A percentile compares a stretch with the other conserved stretches of the same genome.
Evolutionary conservation across 2,888 invertebrate species (phyloP).

Genomic region (Coleophora deauratella): DNA sequence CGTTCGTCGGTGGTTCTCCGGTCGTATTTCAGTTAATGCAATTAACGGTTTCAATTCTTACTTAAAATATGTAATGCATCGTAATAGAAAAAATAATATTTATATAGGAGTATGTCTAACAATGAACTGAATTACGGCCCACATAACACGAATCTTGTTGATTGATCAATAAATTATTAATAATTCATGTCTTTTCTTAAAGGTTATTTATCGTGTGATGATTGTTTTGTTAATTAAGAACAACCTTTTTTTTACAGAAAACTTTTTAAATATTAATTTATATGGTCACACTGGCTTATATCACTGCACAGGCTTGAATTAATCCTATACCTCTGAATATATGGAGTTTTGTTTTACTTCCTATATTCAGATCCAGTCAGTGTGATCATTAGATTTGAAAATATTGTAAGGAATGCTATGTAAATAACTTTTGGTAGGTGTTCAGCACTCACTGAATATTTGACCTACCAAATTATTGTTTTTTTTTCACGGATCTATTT

Average conservation of each 20-base stretch:
- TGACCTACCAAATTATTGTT: slow-evolving; percentile 54
- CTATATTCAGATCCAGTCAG: slow-evolving; percentile 31
- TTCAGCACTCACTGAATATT: slow-evolving; percentile 45
- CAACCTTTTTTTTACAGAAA: slow-evolving; percentile 26
- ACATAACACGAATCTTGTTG: slow-evolving; percentile 23
- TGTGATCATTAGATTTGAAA: slow-evolving; percentile 36
- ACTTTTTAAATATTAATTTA: slow-evolving; percentile 13
- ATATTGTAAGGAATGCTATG: slow-evolving; percentile 53
- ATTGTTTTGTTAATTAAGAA: slow-evolving; percentile 58
- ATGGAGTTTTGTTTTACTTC: slow-evolving; percentile 22
- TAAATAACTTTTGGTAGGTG: slow-evolving; percentile 68
- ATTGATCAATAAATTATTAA: slow-evolving; percentile 22
- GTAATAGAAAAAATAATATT: too few relatives aligned
- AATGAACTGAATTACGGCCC: slow-evolving; percentile 4
- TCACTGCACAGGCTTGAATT: slow-evolving; percentile 35
- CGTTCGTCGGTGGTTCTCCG: not conserved
- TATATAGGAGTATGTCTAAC: too few relatives aligned
- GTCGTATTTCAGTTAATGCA: slow-evolving; percentile 1
- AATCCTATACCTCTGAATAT: slow-evolving; percentile 16
- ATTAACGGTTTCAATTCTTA: too few relatives aligned
- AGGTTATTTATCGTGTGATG: slow-evolving; percentile 62
- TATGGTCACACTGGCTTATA: slow-evolving; percentile 39
- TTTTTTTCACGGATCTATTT: slow-evolving; percentile 19
- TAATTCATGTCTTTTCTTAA: slow-evolving; percentile 41
- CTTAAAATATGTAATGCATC: too few relatives aligned